Evolutionary conservation across 92 coral and sea anemone genomes (phyloP), one percentile per base, ranked within the genome.

Genomic region (Actinernus sp.): DNA sequence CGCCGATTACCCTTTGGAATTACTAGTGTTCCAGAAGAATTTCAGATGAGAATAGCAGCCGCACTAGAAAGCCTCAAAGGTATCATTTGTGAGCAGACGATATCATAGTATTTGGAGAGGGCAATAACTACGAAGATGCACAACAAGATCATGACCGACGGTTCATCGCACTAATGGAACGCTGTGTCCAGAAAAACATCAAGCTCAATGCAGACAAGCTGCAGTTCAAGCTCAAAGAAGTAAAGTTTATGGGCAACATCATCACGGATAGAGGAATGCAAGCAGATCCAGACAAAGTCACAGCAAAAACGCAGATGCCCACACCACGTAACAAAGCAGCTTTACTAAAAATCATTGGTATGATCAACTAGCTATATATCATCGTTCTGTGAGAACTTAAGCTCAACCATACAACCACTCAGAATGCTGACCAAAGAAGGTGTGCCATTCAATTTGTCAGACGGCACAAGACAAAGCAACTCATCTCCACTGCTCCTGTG

Each of bases 221-320:
- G 0, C 64, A 51, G 47, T 74, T 81, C 34, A 60, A 60, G 30
- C 50, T 63, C 24, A 73, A 51, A 32, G 77, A 73, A 34, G 50
- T 82, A 55, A 82, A 82, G 26, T 82, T 82, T 43, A 82, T 73
- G 65, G 88, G 82, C n/a, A 63, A 45, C 43, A 82, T 73, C 26
- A 58, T 82, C 59, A 27, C 88, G 2, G 60, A 55, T 62, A 34
- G 37, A 20, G 78, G 82, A 12, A 73, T 74, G 65, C 65, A 82
- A 44, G 63, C 78, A 4, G 88, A 82, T 37, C 88, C 88, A 6
- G 72, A 57, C 44, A 73, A 82, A 27, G 59, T 73, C 21, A 17
- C 59, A 14, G 82, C 73, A 7, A 83, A 60, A 45, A 68, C 68
- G 29, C 83, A 76, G 65, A 60, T 73, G 66, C 74, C 83, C 54